These are phyloP conservation scores for Sinosuthora webbiana DNA, from an alignment of 2,113 vertebrate species.

Conservation along the genomic window DNA sequence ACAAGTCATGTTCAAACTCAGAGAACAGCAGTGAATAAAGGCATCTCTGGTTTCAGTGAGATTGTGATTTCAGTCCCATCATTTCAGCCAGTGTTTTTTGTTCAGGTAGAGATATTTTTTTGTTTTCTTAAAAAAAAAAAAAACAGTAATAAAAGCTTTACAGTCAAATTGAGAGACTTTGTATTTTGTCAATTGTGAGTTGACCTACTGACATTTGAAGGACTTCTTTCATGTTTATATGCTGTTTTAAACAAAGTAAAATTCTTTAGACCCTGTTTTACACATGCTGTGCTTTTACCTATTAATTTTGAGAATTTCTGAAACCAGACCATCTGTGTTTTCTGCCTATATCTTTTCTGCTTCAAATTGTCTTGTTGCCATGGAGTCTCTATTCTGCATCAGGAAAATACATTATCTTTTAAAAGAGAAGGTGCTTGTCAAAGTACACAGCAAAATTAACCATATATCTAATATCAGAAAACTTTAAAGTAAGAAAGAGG, in stretches of 20 bases:
- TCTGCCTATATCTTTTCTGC: neutral
- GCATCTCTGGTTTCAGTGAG: neutral
- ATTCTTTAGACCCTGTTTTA: neutral
- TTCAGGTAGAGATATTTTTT: neutral
- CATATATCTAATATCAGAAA: neutral
- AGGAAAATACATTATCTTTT: neutral
- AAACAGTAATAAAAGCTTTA: neutral
- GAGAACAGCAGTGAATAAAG: neutral
- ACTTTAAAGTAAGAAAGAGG: neutral
- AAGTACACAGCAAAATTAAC: neutral
- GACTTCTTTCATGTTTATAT: neutral
- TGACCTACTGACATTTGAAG: neutral
- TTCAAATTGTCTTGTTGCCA: neutral
- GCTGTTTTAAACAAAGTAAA: neutral
- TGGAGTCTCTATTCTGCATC: neutral
- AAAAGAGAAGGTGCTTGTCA: neutral
- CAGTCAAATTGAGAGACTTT: neutral
- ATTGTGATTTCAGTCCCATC: neutral
- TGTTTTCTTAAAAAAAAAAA: neutral
- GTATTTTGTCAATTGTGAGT: neutral
- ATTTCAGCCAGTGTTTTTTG: neutral
- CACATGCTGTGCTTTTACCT: neutral
- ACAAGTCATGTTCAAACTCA: neutral
- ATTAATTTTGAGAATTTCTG: neutral
- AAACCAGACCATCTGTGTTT: neutral